Conservation (phyloP, 2,888 invertebrate genomes). For the Blastobasis adustella region DNA sequence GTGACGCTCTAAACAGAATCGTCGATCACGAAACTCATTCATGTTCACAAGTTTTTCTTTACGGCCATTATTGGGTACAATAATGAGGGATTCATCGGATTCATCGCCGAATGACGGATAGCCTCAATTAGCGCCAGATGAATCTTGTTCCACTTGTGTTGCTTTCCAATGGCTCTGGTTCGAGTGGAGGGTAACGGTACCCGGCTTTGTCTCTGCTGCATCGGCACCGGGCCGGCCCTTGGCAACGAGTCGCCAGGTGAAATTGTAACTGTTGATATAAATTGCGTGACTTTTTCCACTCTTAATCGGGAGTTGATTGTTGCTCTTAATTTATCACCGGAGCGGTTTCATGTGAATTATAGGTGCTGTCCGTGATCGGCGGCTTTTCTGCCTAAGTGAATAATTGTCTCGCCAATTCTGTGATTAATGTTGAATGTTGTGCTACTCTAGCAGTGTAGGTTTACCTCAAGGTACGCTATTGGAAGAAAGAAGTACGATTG, state of each 20-base stretch:
- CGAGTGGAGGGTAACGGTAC: conserved; percentile 47
- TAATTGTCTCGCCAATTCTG: too few relatives aligned
- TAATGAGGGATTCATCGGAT: conserved; percentile 27
- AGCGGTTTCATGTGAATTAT: too few relatives aligned
- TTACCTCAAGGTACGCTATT: too few relatives aligned
- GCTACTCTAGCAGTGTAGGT: too few relatives aligned
- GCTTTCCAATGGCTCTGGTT: conserved; percentile 42
- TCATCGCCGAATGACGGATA: conserved; percentile 29
- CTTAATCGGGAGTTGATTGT: too few relatives aligned
- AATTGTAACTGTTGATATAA: conserved; percentile 13
- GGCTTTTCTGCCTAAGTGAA: too few relatives aligned
- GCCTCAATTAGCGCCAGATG: conserved; percentile 52
- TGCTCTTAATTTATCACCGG: too few relatives aligned
- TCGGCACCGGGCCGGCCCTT: conserved; percentile 29
- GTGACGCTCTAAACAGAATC: too few relatives aligned
- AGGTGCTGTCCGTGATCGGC: too few relatives aligned
- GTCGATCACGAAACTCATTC: conserved; percentile 4
- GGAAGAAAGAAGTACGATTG: too few relatives aligned
- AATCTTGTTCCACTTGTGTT: conserved; percentile 59
- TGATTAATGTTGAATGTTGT: too few relatives aligned
- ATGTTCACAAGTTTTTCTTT: conserved; percentile 12
- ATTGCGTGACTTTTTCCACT: neutral
- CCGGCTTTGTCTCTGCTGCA: conserved; percentile 48
- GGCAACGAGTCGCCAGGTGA: conserved; percentile 15
- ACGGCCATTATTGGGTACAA: conserved; percentile 8